These are phyloP conservation scores for Papio anubis DNA, from an alignment of 2,113 vertebrate species.

Conservation along the genomic window DNA sequence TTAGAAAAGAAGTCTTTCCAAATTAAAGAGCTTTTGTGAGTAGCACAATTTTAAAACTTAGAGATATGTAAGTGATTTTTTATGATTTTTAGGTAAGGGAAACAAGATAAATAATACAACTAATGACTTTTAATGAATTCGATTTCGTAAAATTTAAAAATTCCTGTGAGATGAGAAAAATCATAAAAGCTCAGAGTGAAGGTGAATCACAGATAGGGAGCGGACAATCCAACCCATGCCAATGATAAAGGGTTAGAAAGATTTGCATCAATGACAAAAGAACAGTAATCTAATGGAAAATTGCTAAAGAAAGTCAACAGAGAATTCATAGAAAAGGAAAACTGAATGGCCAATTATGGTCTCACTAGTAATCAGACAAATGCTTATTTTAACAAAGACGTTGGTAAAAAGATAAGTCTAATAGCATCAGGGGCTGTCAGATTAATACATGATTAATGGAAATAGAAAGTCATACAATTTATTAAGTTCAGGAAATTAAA, in stretches of 20 bases:
- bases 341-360: neutral
- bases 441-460: neutral
- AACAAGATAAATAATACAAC: neutral
- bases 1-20: neutral
- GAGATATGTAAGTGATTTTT: neutral
- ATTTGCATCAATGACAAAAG: neutral
- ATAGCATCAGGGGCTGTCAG: neutral
- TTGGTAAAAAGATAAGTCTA: neutral
- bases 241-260: neutral
- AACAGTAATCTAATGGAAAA: neutral
- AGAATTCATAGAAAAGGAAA: neutral
- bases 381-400: neutral
- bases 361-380: neutral
- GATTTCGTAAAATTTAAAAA: neutral
- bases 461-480: neutral
- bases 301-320: neutral
- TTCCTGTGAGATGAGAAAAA: neutral
- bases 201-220: neutral
- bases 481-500: neutral
- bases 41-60: neutral
- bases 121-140: neutral
- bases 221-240: fast-evolving
- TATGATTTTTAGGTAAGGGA: neutral
- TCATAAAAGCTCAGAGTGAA: neutral
- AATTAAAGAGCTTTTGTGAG: neutral